Percentiles rank a stretch among this genome's conserved stretches.
Evolutionary conservation across 2,113 vertebrate species (phyloP).

Genomic region (Tretioscincus oriximinensis): DNA sequence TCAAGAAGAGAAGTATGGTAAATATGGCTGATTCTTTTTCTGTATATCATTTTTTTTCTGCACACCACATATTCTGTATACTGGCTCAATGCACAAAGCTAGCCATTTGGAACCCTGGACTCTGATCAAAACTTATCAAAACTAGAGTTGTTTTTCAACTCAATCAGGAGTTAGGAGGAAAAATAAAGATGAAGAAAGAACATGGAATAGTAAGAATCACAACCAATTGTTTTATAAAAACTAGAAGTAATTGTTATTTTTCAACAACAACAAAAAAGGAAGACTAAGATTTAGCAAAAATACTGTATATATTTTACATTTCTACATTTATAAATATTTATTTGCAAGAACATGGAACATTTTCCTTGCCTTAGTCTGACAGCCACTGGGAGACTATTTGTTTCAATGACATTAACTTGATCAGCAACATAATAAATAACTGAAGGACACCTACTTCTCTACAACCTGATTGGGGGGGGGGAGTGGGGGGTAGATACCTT

Average conservation of each 20-base stretch:
- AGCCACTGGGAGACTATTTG: background rate
- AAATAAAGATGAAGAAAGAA: background rate
- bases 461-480: background rate
- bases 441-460: background rate
- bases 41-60: too few relatives aligned
- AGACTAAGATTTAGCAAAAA: background rate
- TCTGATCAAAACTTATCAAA: background rate
- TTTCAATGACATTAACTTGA: background rate
- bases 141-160: background rate
- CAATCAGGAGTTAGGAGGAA: background rate
- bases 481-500: background rate
- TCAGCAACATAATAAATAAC: background rate
- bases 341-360: background rate
- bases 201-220: background rate
- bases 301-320: background rate
- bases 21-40: too few relatives aligned
- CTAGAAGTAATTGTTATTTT: background rate
- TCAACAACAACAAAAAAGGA: background rate
- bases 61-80: too few relatives aligned
- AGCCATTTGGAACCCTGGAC: background rate
- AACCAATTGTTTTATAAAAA: background rate
- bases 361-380: background rate
- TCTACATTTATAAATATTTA: background rate
- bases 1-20: too few relatives aligned
- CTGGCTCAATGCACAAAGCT: background rate